phyloP scores from a whole-genome alignment of 2,888 invertebrate genomes.

The Rhagium mordax region DNA sequence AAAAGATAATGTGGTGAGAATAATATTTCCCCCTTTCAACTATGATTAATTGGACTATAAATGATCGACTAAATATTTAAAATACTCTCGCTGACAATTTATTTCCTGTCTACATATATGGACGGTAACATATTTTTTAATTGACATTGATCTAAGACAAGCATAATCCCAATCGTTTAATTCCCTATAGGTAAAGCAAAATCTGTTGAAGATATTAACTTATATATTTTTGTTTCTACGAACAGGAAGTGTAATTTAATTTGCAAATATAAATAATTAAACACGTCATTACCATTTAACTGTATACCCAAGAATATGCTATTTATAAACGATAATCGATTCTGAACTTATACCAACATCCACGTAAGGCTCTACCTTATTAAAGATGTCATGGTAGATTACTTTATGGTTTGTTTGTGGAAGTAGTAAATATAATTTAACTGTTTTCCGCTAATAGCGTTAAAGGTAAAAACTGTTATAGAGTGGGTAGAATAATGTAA shows the following conservation, averaged over 20 bases:
- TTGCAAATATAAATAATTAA: slow-evolving; percentile 5
- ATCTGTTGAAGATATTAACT: background rate
- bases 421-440: background rate
- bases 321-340: slow-evolving; percentile 6
- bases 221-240: background rate
- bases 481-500: too few relatives aligned
- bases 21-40: too few relatives aligned
- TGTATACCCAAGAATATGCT: background rate
- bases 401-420: background rate
- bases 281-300: slow-evolving; percentile 14
- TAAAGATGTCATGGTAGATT: background rate
- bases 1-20: too few relatives aligned
- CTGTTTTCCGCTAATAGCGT: background rate
- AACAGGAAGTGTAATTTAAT: slow-evolving; percentile 12
- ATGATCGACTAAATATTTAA: background rate
- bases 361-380: background rate
- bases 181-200: background rate
- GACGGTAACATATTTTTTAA: too few relatives aligned
- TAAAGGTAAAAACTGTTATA: background rate
- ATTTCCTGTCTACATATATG: background rate
- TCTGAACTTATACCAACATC: background rate
- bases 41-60: too few relatives aligned
- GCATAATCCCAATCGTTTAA: too few relatives aligned
- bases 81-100: background rate
- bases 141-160: too few relatives aligned